A percentile compares a stretch with the other conserved stretches of the same genome.
phyloP scores from a whole-genome alignment of 1,140 invertebrate genomes.

The Rhopalosiphum padi region DNA sequence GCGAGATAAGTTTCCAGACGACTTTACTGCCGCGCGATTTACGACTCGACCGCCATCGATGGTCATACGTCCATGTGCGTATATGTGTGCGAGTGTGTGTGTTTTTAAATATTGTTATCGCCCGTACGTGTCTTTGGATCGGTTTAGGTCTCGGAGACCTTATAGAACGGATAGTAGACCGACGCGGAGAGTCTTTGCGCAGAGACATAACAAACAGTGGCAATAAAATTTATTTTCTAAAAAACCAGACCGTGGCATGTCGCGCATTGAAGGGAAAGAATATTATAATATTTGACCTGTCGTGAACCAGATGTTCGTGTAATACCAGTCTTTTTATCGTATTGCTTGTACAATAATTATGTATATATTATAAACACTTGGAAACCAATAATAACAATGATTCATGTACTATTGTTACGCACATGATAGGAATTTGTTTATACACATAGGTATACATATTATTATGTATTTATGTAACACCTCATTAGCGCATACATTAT shows the following conservation, averaged over 20 bases:
- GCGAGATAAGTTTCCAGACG: constrained; percentile 54
- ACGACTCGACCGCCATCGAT: constrained; percentile 49
- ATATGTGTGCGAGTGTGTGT: not conserved
- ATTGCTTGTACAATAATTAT: constrained; percentile 26
- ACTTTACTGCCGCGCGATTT: constrained; percentile 56
- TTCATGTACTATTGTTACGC: not conserved
- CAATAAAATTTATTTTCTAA: constrained; percentile 52
- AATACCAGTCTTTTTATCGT: constrained; percentile 30
- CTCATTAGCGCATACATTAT: not conserved
- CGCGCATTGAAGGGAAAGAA: not conserved
- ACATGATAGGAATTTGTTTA: constrained; percentile 12
- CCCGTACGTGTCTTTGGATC: constrained; percentile 54
- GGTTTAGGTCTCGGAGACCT: constrained; percentile 17
- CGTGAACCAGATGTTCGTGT: constrained; percentile 43
- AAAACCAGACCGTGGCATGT: constrained; percentile 24
- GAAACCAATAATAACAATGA: not conserved
- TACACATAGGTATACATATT: not conserved
- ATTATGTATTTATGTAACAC: not conserved
- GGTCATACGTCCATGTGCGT: not conserved
- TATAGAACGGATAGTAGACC: constrained; percentile 52
- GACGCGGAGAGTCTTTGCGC: constrained; percentile 2
- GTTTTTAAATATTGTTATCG: constrained; percentile 55
- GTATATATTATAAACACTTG: not conserved
- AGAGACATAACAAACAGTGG: constrained; percentile 57
- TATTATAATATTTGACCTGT: constrained; percentile 29